Evolutionary conservation across 2,113 vertebrate species (phyloP).

Genomic region (Epinephelus fuscoguttatus): DNA sequence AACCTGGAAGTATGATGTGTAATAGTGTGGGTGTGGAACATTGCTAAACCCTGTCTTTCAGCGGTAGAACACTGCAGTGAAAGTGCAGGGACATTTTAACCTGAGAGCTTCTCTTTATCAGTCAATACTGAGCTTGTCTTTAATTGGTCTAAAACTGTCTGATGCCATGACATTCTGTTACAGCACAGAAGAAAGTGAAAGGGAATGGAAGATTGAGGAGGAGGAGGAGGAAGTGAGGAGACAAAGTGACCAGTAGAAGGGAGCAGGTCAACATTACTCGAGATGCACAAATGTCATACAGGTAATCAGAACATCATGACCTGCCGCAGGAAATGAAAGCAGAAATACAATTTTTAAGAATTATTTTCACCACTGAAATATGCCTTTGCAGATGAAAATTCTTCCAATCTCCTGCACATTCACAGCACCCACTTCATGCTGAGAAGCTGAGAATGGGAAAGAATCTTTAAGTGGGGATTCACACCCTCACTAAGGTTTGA

Average conservation of each 20-base stretch:
- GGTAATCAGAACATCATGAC: background rate
- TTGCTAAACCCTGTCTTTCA: background rate
- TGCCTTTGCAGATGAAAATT: too few species aligned
- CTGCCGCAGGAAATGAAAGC: background rate
- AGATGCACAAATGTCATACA: background rate
- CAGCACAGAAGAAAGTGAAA: background rate
- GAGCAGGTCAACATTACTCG: slow-evolving; percentile 2
- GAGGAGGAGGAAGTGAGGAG: background rate
- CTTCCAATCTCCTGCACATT: too few species aligned
- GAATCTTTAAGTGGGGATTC: too few species aligned
- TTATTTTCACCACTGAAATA: too few species aligned
- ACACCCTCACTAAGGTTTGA: too few species aligned
- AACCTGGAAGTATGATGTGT: slow-evolving; percentile 15
- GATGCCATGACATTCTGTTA: background rate
- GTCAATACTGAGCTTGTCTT: background rate
- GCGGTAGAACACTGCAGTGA: background rate
- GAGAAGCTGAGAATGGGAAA: too few species aligned
- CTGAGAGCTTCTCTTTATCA: background rate
- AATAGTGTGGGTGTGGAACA: slow-evolving; percentile 10
- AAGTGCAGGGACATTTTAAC: slow-evolving; percentile 24
- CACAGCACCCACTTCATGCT: too few species aligned
- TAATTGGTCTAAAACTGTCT: background rate
- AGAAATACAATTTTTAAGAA: background rate
- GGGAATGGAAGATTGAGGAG: background rate
- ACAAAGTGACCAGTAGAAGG: background rate